Percentiles rank a stretch among this genome's conserved stretches.
Evolutionary conservation across 2,888 invertebrate species (phyloP).

Genomic region (Tanypteryx hageni): DNA sequence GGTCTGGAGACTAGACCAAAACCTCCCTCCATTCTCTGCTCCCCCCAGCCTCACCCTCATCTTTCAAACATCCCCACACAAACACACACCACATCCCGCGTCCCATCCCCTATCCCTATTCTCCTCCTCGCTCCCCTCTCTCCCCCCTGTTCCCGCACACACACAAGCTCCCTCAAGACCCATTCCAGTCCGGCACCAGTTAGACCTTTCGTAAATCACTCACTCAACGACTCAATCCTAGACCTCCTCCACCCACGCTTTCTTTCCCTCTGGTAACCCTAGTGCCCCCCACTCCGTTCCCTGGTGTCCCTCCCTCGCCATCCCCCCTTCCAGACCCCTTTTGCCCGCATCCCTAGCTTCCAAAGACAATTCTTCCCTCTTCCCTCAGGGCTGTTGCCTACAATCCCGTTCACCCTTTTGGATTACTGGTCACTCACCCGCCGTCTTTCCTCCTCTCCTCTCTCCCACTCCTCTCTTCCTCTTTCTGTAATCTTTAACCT

Average conservation of each 20-base stretch:
- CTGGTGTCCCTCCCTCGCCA: background rate
- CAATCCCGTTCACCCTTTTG: conserved; percentile 1
- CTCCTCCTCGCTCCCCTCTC: background rate
- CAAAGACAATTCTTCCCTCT: conserved; percentile 36
- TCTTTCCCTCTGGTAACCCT: background rate
- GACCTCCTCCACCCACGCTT: background rate
- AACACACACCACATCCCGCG: background rate
- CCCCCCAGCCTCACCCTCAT: background rate
- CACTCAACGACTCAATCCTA: conserved; percentile 61
- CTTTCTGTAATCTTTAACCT: conserved; percentile 11
- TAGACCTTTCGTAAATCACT: conserved; percentile 60
- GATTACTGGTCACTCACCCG: background rate
- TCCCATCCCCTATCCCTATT: background rate
- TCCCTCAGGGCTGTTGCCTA: conserved; percentile 5
- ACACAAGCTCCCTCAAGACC: conserved; percentile 5
- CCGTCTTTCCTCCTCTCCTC: background rate
- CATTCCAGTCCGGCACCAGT: conserved; percentile 59
- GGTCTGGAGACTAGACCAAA: conserved; percentile 16
- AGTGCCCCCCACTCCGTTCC: background rate
- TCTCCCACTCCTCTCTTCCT: too few relatives aligned
- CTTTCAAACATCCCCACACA: background rate
- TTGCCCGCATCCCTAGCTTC: conserved; percentile 30
- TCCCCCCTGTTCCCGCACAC: background rate
- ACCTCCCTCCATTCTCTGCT: background rate
- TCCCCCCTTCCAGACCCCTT: background rate